phyloP scores from a whole-genome alignment of 1,140 invertebrate species.

The Elysia chlorotica region DNA sequence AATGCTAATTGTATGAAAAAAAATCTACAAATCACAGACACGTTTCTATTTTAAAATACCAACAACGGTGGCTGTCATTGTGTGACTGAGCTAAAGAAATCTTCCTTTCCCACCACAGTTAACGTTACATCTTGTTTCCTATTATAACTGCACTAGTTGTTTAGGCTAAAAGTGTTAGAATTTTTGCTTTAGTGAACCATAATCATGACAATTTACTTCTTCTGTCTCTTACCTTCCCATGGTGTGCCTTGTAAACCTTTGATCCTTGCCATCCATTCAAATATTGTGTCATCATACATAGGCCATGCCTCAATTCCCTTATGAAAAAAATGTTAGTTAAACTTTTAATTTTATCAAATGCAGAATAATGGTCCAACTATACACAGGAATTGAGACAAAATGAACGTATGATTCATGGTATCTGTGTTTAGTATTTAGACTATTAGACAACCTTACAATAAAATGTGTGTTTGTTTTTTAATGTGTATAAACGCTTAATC shows the following conservation, averaged over 20 bases:
- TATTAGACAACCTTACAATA: neutral
- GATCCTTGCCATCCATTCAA: conserved; percentile 57
- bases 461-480: neutral
- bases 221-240: conserved; percentile 52
- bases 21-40: too few species aligned
- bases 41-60: too few species aligned
- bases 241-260: conserved; percentile 45
- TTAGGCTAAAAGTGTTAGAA: neutral
- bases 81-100: neutral
- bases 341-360: neutral
- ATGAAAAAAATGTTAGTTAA: conserved; percentile 17
- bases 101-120: too few species aligned
- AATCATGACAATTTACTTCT: neutral
- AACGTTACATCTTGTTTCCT: too few species aligned
- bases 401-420: neutral
- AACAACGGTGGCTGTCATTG: neutral
- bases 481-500: neutral
- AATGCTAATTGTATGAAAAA: too few species aligned
- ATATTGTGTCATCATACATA: conserved; percentile 48
- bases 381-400: neutral
- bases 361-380: neutral
- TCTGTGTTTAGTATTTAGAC: neutral
- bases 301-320: conserved; percentile 53
- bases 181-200: neutral
- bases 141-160: too few species aligned